phyloP scores from a whole-genome alignment of 37 sponge, comb jelly and placozoan species.

The Aphrocallistes beatrix region DNA sequence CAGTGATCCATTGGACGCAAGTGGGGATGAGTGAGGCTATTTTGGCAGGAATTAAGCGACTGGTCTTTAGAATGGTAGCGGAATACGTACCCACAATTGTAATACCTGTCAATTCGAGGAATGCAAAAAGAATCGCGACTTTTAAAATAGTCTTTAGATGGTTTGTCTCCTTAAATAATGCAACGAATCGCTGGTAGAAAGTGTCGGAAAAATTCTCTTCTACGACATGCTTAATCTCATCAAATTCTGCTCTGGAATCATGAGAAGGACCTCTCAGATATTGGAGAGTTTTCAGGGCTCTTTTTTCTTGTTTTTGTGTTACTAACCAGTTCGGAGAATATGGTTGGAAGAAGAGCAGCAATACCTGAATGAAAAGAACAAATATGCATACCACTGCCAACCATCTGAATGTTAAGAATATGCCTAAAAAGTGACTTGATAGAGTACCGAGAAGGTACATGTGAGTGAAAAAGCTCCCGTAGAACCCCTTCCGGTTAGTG shows the following conservation, averaged over 20 bases:
- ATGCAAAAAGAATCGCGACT: constrained; percentile 32
- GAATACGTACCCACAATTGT: constrained; percentile 43
- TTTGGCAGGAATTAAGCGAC: background rate
- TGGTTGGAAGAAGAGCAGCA: constrained; percentile 39
- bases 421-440: background rate
- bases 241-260: constrained; percentile 24
- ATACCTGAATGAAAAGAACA: constrained; percentile 28
- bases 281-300: constrained; percentile 6
- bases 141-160: constrained; percentile 29
- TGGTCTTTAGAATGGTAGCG: constrained; percentile 16
- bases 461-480: background rate
- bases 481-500: background rate
- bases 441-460: background rate
- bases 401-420: background rate
- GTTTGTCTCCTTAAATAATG: constrained; percentile 13
- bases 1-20: constrained; percentile 30
- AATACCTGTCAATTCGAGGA: constrained; percentile 53
- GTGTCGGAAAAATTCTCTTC: background rate
- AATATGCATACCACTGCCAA: constrained; percentile 25
- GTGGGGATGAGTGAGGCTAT: constrained; percentile 18
- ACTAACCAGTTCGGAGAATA: constrained; percentile 65
- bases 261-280: constrained; percentile 31
- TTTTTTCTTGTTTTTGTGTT: background rate
- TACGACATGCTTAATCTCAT: constrained; percentile 14
- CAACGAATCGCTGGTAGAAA: constrained; percentile 6